Percentiles rank a stretch among this genome's conserved stretches.
Evolutionary conservation across 2,113 vertebrate species (phyloP).

Genomic region (Lycocorax pyrrhopterus): DNA sequence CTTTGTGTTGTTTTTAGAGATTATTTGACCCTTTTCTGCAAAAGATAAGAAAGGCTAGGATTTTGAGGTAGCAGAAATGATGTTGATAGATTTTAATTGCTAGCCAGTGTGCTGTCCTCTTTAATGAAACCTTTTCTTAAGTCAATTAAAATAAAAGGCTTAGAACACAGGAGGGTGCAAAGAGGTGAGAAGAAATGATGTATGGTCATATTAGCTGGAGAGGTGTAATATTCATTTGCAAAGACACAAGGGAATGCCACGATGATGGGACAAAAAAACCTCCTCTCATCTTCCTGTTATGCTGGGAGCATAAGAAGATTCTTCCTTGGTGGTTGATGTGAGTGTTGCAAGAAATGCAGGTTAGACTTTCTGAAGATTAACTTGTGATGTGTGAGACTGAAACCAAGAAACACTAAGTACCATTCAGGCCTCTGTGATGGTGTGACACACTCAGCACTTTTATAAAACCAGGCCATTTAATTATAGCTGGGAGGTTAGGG

Average conservation of each 20-base stretch:
- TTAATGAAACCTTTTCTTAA: background rate
- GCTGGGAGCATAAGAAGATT: background rate
- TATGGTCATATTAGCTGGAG: background rate
- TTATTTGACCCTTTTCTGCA: background rate
- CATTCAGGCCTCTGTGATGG: background rate
- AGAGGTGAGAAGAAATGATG: background rate
- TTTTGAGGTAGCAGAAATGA: background rate
- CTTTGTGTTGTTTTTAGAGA: background rate
- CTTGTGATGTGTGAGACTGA: background rate
- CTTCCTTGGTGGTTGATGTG: background rate
- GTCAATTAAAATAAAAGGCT: slow-evolving; percentile 27
- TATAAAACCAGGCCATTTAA: slow-evolving; percentile 17
- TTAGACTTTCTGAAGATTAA: background rate
- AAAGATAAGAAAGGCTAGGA: background rate
- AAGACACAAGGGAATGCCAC: background rate
- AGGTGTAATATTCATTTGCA: background rate
- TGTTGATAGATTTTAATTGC: slow-evolving; percentile 9
- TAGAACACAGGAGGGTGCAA: slow-evolving; percentile 1
- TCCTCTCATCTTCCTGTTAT: background rate
- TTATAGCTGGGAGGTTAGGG: background rate
- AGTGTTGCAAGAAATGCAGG: background rate
- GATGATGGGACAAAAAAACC: background rate
- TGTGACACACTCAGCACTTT: slow-evolving; percentile 8
- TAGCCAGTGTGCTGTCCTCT: background rate
- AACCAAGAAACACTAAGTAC: background rate